These are phyloP conservation scores for Parazoanthus swiftii DNA, from an alignment of 92 coral and sea anemone species.

Conservation along the genomic window DNA sequence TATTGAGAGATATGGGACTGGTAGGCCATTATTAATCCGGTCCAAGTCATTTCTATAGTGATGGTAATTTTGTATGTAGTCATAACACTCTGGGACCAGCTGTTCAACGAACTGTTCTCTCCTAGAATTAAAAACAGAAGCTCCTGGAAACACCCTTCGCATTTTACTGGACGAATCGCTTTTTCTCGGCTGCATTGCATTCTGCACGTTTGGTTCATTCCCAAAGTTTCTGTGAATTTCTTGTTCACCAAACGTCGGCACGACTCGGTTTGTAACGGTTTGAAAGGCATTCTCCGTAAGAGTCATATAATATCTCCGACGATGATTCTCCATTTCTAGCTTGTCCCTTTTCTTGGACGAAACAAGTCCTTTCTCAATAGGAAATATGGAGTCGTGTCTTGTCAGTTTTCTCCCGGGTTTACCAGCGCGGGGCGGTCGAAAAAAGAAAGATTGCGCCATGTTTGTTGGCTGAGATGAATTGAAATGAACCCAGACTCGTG, in stretches of 20 bases:
- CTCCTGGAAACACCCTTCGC: conserved; percentile 15
- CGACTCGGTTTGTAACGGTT: conserved; percentile 57
- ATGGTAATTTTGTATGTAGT: conserved; percentile 73
- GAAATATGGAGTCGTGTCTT: conserved; percentile 37
- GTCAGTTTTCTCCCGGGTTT: background rate
- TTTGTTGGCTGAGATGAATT: background rate
- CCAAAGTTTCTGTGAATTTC: conserved; percentile 40
- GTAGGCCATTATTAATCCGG: conserved; percentile 54
- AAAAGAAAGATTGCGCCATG: conserved; percentile 45
- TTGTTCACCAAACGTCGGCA: conserved; percentile 73
- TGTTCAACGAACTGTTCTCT: conserved; percentile 37
- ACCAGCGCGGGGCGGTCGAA: conserved; percentile 9
- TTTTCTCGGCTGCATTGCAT: background rate
- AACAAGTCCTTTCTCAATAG: conserved; percentile 60
- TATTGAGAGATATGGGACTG: conserved; percentile 61
- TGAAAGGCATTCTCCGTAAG: conserved; percentile 58
- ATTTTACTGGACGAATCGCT: background rate
- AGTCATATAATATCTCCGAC: conserved; percentile 56
- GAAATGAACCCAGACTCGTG: background rate
- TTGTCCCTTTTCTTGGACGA: conserved; percentile 63
- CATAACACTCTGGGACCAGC: conserved; percentile 66
- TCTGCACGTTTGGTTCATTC: background rate
- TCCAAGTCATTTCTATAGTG: conserved; percentile 72
- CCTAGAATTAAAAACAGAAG: conserved; percentile 24
- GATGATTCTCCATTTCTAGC: conserved; percentile 57